Evolutionary conservation across 2,113 vertebrate species (phyloP).

Genomic region (Macheiramphus alcinus): DNA sequence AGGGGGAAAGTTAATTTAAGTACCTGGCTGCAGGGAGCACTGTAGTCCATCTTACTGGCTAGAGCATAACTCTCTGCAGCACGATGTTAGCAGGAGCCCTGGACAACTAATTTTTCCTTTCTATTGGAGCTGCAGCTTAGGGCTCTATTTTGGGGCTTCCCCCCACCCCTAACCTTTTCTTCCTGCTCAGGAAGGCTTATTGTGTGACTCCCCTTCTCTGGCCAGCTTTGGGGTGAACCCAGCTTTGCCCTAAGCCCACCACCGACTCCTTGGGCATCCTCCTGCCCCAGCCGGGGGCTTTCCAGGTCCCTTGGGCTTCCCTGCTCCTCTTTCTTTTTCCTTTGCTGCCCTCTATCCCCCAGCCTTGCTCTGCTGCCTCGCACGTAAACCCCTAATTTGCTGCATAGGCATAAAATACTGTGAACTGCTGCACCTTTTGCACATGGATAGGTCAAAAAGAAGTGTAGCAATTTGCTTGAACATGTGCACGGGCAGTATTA

Average conservation of each 20-base stretch:
- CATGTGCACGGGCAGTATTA: constrained; percentile 55
- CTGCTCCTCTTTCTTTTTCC: constrained; percentile 51
- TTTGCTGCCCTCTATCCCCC: constrained; percentile 57
- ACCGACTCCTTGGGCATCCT: neutral
- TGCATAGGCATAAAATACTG: constrained; percentile 56
- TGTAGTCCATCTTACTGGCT: neutral
- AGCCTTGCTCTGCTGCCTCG: neutral
- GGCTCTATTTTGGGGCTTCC: neutral
- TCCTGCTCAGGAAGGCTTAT: neutral
- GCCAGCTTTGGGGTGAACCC: neutral
- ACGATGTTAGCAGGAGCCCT: neutral
- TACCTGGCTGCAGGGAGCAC: neutral
- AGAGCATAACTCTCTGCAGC: neutral
- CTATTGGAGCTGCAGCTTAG: neutral
- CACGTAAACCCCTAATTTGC: neutral
- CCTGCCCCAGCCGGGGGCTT: neutral
- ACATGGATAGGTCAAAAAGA: constrained; percentile 54
- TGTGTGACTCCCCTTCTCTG: neutral
- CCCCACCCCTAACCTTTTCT: neutral
- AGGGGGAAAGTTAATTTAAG: neutral
- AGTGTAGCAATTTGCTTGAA: constrained; percentile 66
- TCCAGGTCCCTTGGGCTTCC: neutral
- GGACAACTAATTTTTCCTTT: neutral
- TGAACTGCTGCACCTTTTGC: constrained; percentile 59
- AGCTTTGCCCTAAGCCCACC: neutral